Base-by-base conservation (phyloP, 2,888 invertebrate genomes). In the Teleiodes luculella region DNA sequence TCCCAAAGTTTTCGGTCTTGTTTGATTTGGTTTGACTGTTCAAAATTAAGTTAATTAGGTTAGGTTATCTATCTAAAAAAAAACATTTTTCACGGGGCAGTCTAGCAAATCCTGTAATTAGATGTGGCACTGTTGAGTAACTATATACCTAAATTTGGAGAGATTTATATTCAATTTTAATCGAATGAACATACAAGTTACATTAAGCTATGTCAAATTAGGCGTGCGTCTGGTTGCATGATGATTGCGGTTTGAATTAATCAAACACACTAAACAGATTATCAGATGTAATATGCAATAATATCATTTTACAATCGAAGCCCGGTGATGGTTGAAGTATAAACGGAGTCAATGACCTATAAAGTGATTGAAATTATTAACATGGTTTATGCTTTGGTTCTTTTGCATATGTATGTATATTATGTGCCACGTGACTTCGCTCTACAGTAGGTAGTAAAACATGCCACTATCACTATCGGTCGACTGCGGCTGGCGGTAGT, bases 21-120 rank as follows among this genome's bases (percentile, higher is more conserved):
- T 33, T 11, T 10, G 33, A 3, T 33, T 33, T 33, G 10, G 11
- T 33, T 33, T 10, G 33, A 33, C 10, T 33, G 33, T 33, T 33
- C 10, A 33, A 10, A 66, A 68, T 69, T 66, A 66, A 46, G 60
- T 57, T 11, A 33, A 33, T 53, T 50, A 43, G 60, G 55, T 59
- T 33, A 33, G n/a, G n/a, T n/a, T n/a, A 6, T 33, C 47, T 28
- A 48, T 57, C 55, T 50, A 10, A 57, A 52, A 30, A 52, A 30
- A 37, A 24, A 6, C 8, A 33, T 6, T 33, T 33, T n/a, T 33
- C 11, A 33, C 33, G n/a, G n/a, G n/a, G 5, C 33, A 10, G 10
- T 6, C 33, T 33, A 33, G 33, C 10, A 33, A 33, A 5, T 8
- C 33, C 10, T 11, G 33, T 10, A 33, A 33, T 33, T 33, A 33